Base-by-base conservation (phyloP, 2,113 vertebrate species). In the Albula goreensis region DNA sequence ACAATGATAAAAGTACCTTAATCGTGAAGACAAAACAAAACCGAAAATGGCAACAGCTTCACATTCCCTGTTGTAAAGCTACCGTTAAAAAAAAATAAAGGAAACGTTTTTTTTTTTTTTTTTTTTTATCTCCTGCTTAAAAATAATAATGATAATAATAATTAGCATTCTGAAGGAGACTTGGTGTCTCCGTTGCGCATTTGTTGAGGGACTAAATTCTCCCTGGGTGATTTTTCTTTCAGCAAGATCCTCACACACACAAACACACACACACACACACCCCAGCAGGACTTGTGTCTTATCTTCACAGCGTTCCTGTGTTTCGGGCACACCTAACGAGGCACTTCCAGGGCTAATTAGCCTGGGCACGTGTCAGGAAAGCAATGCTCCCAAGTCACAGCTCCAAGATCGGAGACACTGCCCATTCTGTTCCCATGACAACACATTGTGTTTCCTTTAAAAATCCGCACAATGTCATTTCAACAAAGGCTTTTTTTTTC, bases 161-260 rank as follows among this genome's bases (percentile, higher is more conserved):
- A 74, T 50, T 52, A 63, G 19, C 19, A 50, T 84, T n/a, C 13
- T 80, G 9, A 84, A 74, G 83, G 83, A 51, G 83, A 84, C 50
- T 31, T 9, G 77, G 31, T 12, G 8, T 52, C 49, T 48, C 25
- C 19, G 22, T 52, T 9, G 5, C 15, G 13, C 31, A 22, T 51
- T 81, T 13, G 52, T 81, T 5, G 22, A 81, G 13, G 31, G 17
- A 81, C 50, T 50, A 19, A 51, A 52, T 5, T 81, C 15, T n/a
- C 48, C 83, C n/a, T 70, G 10, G 48, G 48, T 51, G 19, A 25
- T 15, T n/a, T 11, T 70, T 7, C 11, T 41, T 41, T 41, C 50
- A 10, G 11, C 50, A 51, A 50, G 70, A n/a, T 22, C 48, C 63
- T 12, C 53, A 56, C 53, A 6, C 53, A 56, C 53, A 6, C 2